These are phyloP conservation scores for Anas platyrhynchos DNA, from an alignment of 2,113 vertebrate genomes.

Conservation along the genomic window DNA sequence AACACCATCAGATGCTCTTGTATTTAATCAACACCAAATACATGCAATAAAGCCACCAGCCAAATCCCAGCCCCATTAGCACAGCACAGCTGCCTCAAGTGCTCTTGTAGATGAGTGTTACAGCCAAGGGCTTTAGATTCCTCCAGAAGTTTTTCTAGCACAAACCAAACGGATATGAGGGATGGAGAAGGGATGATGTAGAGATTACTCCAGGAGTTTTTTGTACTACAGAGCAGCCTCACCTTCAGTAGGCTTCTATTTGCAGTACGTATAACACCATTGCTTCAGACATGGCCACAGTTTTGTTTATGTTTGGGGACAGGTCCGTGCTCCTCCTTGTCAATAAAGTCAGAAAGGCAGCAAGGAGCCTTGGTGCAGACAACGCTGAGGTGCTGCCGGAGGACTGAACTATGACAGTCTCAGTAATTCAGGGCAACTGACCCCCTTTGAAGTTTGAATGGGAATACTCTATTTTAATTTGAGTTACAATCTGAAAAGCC, in stretches of 20 bases:
- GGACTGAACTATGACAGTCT: accelerated
- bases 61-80: not conserved
- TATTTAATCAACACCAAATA: not conserved
- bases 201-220: accelerated
- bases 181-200: not conserved
- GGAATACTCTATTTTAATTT: too few species aligned
- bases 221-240: not conserved
- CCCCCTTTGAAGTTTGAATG: not conserved
- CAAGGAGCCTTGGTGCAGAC: not conserved
- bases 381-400: too few species aligned
- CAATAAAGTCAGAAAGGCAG: accelerated
- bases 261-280: too few species aligned
- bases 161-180: accelerated
- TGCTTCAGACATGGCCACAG: not conserved
- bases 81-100: not conserved
- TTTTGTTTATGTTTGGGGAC: accelerated
- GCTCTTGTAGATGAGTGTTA: not conserved
- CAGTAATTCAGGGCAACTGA: not conserved
- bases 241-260: not conserved
- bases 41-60: accelerated
- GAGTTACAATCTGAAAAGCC: not conserved
- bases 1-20: not conserved
- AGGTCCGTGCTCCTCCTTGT: not conserved
- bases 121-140: too few species aligned
- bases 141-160: not conserved